Evolutionary conservation across 2,113 vertebrate genomes (phyloP).

Genomic region (Heloderma charlesbogerti): DNA sequence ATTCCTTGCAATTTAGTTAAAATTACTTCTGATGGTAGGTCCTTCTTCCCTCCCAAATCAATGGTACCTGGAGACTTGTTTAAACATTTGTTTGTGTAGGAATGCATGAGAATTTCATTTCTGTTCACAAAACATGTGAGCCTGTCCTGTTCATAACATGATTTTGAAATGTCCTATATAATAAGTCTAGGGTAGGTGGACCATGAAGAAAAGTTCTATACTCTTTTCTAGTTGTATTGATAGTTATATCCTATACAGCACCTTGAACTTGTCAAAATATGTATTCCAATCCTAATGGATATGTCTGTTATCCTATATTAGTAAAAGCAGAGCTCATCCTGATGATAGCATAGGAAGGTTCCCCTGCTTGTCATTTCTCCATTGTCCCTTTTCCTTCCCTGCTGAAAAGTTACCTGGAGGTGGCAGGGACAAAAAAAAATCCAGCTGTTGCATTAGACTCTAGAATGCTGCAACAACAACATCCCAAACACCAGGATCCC

Average conservation of each 20-base stretch:
- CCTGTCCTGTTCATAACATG: too few relatives aligned
- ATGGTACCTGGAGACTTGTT: neutral
- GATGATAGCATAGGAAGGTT: neutral
- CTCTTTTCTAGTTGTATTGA: too few relatives aligned
- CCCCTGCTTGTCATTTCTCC: neutral
- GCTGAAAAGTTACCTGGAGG: neutral
- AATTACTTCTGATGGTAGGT: neutral
- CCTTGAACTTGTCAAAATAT: neutral
- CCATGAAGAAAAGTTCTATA: too few relatives aligned
- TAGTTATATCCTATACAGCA: too few relatives aligned
- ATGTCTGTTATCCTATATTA: neutral
- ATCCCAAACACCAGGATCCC: neutral
- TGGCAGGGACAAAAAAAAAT: neutral
- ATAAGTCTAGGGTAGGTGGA: too few relatives aligned
- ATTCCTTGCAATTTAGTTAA: neutral
- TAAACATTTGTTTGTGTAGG: neutral
- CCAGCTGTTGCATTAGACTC: neutral
- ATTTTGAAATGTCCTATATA: too few relatives aligned
- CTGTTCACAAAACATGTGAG: too few relatives aligned
- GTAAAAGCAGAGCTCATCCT: neutral
- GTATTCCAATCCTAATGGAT: neutral
- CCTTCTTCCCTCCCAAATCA: too few relatives aligned
- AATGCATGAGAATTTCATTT: neutral
- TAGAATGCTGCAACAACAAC: neutral
- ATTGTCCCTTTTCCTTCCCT: neutral